Percentiles rank a stretch among this genome's conserved stretches.
Conservation (phyloP, 2,888 invertebrate genomes). For the Plebejus melissa region DNA sequence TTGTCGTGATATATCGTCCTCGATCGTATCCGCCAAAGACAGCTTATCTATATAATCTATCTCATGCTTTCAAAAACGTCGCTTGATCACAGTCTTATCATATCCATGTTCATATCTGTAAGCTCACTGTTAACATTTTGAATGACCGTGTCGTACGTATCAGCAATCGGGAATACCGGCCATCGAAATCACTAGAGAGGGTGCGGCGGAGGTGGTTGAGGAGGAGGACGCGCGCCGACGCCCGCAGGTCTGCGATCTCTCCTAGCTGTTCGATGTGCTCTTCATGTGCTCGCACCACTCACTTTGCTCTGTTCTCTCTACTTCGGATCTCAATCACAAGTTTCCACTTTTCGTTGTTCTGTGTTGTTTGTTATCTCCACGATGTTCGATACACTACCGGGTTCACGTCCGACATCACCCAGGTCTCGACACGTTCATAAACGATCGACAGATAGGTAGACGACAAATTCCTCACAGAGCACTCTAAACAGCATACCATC, state of each 20-base stretch:
- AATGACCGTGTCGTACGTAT: conserved; percentile 70
- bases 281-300: conserved; percentile 74
- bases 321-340: conserved; percentile 66
- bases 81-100: conserved; percentile 41
- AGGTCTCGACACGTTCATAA: conserved; percentile 47
- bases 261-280: conserved; percentile 74
- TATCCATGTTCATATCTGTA: conserved; percentile 49
- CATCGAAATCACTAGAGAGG: conserved; percentile 90
- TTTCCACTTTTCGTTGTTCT: conserved; percentile 75
- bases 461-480: conserved; percentile 55
- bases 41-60: conserved; percentile 34
- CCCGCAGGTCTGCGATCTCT: conserved; percentile 76
- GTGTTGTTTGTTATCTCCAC: conserved; percentile 73
- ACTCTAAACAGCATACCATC: conserved; percentile 69
- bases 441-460: conserved; percentile 45
- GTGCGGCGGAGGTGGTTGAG: conserved; percentile 83
- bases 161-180: conserved; percentile 79
- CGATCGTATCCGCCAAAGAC: conserved; percentile 29
- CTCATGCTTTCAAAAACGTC: conserved; percentile 39
- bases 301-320: conserved; percentile 70
- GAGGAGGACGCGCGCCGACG: conserved; percentile 69
- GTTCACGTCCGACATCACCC: conserved; percentile 51
- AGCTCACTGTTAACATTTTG: conserved; percentile 58
- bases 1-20: conserved; percentile 24
- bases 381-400: conserved; percentile 64